phyloP scores from a whole-genome alignment of 2,113 vertebrate species.

The Cepphus grylle region DNA sequence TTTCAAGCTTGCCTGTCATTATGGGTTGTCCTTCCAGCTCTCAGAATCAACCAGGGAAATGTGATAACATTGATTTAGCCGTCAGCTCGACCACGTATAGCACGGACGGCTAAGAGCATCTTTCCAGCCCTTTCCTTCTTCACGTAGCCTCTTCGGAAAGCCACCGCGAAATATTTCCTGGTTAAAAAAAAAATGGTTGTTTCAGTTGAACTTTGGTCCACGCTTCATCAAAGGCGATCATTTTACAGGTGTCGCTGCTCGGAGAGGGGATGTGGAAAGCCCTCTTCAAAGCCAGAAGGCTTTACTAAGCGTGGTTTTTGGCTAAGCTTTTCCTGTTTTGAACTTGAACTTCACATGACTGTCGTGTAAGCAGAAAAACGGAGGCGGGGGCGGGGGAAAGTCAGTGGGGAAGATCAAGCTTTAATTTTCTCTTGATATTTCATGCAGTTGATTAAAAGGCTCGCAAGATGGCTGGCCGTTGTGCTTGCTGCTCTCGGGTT shows the following conservation, averaged over 20 bases:
- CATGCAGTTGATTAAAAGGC: not conserved
- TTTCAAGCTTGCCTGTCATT: not conserved
- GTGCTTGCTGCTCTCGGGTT: not conserved
- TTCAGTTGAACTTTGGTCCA: not conserved
- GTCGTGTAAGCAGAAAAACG: not conserved
- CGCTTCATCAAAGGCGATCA: not conserved
- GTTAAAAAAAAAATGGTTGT: rapidly evolving
- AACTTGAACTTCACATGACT: not conserved
- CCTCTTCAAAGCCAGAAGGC: not conserved
- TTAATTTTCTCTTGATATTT: not conserved
- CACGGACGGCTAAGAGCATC: not conserved
- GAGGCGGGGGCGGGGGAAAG: not conserved
- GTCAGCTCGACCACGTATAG: not conserved
- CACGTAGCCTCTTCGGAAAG: not conserved
- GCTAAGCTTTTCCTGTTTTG: slow-evolving; percentile 40
- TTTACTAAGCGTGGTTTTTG: not conserved
- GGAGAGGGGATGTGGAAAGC: not conserved
- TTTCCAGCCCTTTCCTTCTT: not conserved
- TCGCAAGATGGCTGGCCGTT: not conserved
- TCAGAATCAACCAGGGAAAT: not conserved
- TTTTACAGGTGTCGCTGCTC: not conserved
- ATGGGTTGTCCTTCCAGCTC: not conserved
- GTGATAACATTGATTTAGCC: not conserved
- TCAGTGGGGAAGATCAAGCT: not conserved
- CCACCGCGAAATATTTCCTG: not conserved